These are phyloP conservation scores for Squalus acanthias DNA, from an alignment of 2,797 vertebrate genomes.

Conservation along the genomic window DNA sequence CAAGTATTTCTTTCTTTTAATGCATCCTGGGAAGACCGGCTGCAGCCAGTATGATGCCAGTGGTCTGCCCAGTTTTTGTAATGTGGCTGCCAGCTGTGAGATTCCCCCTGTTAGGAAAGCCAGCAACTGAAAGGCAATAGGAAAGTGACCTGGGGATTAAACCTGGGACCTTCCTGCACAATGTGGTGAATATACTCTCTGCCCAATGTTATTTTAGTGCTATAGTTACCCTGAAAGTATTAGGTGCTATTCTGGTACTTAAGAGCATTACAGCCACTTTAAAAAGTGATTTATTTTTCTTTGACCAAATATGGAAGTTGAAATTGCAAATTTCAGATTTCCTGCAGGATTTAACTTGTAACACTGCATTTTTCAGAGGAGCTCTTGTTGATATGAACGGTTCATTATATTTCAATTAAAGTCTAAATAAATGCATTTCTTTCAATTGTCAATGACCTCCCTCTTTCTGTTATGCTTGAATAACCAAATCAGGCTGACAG, in stretches of 20 bases:
- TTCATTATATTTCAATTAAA: conserved; percentile 35
- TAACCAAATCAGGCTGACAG: conserved; percentile 27
- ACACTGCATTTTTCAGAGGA: not conserved
- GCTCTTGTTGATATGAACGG: not conserved
- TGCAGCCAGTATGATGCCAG: not conserved
- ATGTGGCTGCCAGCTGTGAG: not conserved
- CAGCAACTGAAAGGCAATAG: not conserved
- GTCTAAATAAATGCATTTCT: not conserved
- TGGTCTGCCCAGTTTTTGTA: not conserved
- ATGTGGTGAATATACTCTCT: not conserved
- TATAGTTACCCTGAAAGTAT: not conserved
- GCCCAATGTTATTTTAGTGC: not conserved
- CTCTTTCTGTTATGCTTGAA: conserved; percentile 17
- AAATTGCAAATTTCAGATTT: not conserved
- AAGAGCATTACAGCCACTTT: not conserved
- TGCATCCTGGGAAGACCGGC: not conserved
- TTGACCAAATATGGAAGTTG: not conserved
- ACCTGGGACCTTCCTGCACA: not conserved
- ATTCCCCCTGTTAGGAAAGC: not conserved
- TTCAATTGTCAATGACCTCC: conserved; percentile 18
- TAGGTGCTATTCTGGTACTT: not conserved
- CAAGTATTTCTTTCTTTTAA: not conserved
- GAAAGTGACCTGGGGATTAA: not conserved
- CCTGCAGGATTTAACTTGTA: not conserved
- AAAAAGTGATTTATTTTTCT: not conserved